Base-by-base conservation (phyloP, 2,888 invertebrate genomes). In the Sesia bembeciformis region DNA sequence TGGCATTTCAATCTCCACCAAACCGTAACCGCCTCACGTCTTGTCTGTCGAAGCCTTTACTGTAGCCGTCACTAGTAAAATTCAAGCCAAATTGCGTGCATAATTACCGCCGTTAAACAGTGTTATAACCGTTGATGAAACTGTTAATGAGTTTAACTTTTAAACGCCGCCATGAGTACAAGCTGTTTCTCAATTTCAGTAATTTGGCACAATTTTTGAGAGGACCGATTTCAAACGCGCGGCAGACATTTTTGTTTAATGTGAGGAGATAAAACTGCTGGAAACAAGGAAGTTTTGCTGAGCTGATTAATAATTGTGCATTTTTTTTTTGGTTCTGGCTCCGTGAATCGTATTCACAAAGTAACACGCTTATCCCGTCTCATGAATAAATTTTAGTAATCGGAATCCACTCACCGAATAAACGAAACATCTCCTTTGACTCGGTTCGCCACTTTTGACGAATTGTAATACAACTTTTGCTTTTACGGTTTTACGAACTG, bases 121-220 rank as follows among this genome's bases (percentile, higher is more conserved):
- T 77, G 81, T 76, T 79, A 85, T 83, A 81, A 81, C 80, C 83
- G 81, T 86, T 87, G 84, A 87, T 84, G 80, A 77, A 79, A 82
- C 84, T 79, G 84, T 80, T 81, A 85, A 84, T 76, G 81, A 66
- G 64, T 81, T 79, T 74, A 84, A 86, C 79, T 86, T 86, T 86
- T 81, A 82, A 87, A 83, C 72, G 73, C 73, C 67, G 73, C 76
- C 70, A 84, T 86, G 81, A 84, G 75, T 78, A 78, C 85, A 86
- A 86, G 87, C 86, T 87, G 86, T 81, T 81, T 83, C 85, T 78
- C 78, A 79, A 79, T 82, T 84, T 78, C 66, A 69, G 77, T 74
- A 76, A 78, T 82, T 81, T 78, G 74, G 72, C 78, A 72, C 71
- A 73, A 78, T 81, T 84, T 82, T 85, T 83, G 78, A 70, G 68